Conservation (phyloP, 2,888 invertebrate genomes). For the Zaprionus bogoriensis region DNA sequence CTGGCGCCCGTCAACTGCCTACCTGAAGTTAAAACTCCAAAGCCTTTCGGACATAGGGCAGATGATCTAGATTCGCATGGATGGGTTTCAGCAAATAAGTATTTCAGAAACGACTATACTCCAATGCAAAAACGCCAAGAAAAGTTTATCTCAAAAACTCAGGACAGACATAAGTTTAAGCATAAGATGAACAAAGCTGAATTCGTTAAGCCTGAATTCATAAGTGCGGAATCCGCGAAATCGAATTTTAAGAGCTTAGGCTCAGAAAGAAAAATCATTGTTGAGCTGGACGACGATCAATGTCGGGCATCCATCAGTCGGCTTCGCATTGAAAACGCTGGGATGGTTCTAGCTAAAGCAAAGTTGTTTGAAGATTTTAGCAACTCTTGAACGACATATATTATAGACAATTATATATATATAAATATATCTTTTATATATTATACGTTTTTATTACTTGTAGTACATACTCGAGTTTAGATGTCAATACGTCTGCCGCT, state of each 20-base stretch:
- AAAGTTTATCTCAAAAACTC: neutral
- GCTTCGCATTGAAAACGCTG: constrained; percentile 89
- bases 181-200: no score
- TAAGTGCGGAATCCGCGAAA: constrained; percentile 1
- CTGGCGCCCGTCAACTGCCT: neutral
- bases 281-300: constrained; percentile 5
- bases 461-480: no score
- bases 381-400: neutral
- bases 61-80: neutral
- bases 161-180: no score
- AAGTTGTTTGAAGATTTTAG: constrained; percentile 18
- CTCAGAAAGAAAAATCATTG: constrained; percentile 1
- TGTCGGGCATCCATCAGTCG: constrained; percentile 87
- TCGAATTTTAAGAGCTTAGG: neutral
- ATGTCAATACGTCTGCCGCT: no score
- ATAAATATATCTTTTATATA: neutral
- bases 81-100: constrained; percentile 11
- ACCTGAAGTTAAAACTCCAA: constrained; percentile 1
- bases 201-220: no score
- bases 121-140: neutral
- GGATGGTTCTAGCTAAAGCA: constrained; percentile 89
- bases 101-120: constrained; percentile 1
- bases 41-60: neutral
- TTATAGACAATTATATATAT: neutral
- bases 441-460: no score